Conservation (phyloP, 2,797 vertebrate species). For the Gorsachius magnificus region DNA sequence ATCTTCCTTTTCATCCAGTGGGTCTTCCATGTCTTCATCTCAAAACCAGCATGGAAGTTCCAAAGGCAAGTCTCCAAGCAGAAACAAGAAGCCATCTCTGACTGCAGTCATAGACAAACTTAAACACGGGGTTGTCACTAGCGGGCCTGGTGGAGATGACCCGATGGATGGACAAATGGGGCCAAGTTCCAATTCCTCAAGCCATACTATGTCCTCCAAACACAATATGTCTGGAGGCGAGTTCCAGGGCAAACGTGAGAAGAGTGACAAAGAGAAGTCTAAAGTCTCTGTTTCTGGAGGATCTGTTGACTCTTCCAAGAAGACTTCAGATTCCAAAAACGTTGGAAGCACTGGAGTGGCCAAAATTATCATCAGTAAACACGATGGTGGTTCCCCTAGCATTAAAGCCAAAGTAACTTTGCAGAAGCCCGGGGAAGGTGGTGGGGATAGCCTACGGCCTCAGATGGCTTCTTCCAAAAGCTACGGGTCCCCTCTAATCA, state of each 20-base stretch:
- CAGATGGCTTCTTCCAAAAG: conserved; percentile 93
- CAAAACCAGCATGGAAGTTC: conserved; percentile 93
- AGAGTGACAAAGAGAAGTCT: conserved; percentile 94
- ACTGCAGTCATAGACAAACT: conserved; percentile 98
- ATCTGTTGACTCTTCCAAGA: conserved; percentile 89
- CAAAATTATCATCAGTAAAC: conserved; percentile 99
- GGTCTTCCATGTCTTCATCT: conserved; percentile 82
- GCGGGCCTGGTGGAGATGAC: conserved; percentile 89
- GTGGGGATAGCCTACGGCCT: conserved; percentile 87
- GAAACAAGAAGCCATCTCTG: conserved; percentile 97
- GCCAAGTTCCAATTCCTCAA: conserved; percentile 76
- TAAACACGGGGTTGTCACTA: conserved; percentile 94
- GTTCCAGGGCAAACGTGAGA: conserved; percentile 90
- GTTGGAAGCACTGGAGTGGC: conserved; percentile 89
- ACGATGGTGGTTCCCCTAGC: conserved; percentile 95
- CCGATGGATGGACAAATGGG: conserved; percentile 86
- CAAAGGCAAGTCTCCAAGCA: conserved; percentile 97
- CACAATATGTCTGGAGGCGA: conserved; percentile 88
- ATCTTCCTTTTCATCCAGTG: conserved; percentile 79
- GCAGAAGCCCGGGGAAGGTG: conserved; percentile 92
- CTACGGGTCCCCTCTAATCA: conserved; percentile 93
- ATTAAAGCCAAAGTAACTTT: conserved; percentile 97
- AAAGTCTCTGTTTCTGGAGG: conserved; percentile 89
- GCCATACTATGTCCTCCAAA: conserved; percentile 87
- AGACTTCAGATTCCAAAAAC: conserved; percentile 88